phyloP scores from a whole-genome alignment of 2,888 invertebrate genomes.

The Drosophila melanocephala region DNA sequence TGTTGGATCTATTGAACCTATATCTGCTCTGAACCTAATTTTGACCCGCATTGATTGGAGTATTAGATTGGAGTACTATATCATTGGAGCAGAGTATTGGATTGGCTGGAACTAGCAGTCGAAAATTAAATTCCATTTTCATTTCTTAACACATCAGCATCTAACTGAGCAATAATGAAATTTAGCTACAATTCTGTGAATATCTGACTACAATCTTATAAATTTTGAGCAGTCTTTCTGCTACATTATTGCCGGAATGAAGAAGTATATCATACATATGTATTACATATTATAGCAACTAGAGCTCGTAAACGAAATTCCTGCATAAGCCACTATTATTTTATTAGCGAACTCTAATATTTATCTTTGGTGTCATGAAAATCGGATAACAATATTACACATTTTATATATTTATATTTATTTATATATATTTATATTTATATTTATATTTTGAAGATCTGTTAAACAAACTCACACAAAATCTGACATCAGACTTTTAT shows the following conservation, averaged over 20 bases:
- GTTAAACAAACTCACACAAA: neutral
- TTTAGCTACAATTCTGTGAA: neutral
- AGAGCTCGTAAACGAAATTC: neutral
- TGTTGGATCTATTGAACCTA: neutral
- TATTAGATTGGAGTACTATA: neutral
- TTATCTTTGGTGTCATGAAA: neutral
- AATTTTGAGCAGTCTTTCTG: neutral
- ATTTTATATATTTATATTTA: neutral
- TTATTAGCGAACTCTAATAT: neutral
- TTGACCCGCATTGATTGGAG: neutral
- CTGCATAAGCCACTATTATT: neutral
- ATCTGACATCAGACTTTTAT: neutral
- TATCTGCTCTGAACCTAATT: neutral
- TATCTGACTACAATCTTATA: neutral
- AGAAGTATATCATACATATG: neutral
- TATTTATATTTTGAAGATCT: neutral
- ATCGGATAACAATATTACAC: rapidly evolving
- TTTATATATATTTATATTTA: too few species aligned
- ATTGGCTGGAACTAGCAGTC: neutral
- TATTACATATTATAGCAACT: too few species aligned
- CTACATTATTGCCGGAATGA: neutral
- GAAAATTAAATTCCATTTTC: neutral
- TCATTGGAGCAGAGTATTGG: neutral
- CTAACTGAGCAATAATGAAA: too few species aligned
- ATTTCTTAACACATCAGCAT: neutral